Evolutionary conservation across 2,113 vertebrate genomes (phyloP).

Genomic region (Aleadryas rufinucha): DNA sequence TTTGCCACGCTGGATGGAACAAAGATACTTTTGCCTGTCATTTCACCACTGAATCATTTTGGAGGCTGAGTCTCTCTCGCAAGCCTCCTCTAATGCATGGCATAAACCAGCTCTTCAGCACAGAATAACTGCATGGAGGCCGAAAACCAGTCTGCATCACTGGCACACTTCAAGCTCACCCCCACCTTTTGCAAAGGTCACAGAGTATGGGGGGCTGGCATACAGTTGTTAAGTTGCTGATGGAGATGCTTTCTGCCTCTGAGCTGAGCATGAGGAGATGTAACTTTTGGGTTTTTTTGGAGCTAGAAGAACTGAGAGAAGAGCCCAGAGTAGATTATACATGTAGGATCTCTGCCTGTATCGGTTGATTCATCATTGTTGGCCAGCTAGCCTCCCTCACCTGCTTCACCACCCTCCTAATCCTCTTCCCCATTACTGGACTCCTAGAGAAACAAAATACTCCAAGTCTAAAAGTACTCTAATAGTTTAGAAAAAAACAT

Average conservation of each 20-base stretch:
- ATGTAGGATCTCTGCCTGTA: neutral
- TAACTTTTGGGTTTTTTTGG: neutral
- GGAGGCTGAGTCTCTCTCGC: neutral
- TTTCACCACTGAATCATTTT: neutral
- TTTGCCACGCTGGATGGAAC: neutral
- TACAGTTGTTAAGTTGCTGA: neutral
- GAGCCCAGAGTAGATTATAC: neutral
- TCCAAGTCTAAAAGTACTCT: neutral
- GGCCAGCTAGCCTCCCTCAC: neutral
- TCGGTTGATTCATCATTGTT: neutral
- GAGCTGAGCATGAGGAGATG: neutral
- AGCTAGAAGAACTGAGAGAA: neutral
- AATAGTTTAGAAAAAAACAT: neutral
- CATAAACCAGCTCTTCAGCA: neutral
- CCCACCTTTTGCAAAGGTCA: neutral
- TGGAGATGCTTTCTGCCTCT: neutral
- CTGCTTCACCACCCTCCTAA: neutral
- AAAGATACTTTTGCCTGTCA: neutral
- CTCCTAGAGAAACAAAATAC: neutral
- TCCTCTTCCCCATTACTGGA: neutral
- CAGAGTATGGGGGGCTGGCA: neutral
- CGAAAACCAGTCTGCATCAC: neutral
- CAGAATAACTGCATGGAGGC: neutral
- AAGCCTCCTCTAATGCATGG: neutral
- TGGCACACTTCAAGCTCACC: neutral